Percentiles rank a stretch among this genome's conserved stretches.
phyloP scores from a whole-genome alignment of 2,888 invertebrate species.

The Sesia bembeciformis region DNA sequence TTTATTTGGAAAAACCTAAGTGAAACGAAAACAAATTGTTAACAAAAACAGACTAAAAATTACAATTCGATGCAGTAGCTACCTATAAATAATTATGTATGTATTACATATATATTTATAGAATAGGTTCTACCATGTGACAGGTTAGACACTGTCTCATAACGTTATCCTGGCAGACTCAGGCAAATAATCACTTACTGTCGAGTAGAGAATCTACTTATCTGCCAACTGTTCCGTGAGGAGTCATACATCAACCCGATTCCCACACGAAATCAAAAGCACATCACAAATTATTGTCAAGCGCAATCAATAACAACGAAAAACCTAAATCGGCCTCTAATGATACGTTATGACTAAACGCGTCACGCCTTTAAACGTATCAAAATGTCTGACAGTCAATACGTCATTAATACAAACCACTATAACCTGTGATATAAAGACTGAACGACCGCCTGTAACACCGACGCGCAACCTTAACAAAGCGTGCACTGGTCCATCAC shows the following conservation, averaged over 20 bases:
- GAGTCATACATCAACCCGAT: constrained; percentile 21
- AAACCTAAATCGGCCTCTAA: constrained; percentile 48
- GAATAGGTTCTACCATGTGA: no score
- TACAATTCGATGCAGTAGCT: no score
- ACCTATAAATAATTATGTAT: no score
- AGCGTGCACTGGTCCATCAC: neutral
- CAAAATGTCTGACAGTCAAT: constrained; percentile 45
- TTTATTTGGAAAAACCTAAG: no score
- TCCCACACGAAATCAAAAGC: constrained; percentile 34
- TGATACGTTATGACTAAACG: constrained; percentile 48
- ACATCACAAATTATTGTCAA: constrained; percentile 47
- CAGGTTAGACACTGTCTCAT: no score
- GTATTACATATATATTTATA: no score
- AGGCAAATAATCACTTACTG: no score
- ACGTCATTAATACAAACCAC: constrained; percentile 48
- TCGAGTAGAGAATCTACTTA: neutral
- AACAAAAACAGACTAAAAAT: no score
- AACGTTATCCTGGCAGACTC: no score
- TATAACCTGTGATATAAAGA: constrained; percentile 31
- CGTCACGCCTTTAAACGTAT: constrained; percentile 44
- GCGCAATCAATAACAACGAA: constrained; percentile 48
- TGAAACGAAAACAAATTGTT: no score
- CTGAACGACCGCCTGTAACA: constrained; percentile 23
- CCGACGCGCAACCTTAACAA: constrained; percentile 21
- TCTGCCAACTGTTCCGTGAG: neutral